Evolutionary conservation across 2,113 vertebrate genomes (phyloP), one percentile per base, ranked within the genome.

Genomic region (Hippocampus zosterae): DNA sequence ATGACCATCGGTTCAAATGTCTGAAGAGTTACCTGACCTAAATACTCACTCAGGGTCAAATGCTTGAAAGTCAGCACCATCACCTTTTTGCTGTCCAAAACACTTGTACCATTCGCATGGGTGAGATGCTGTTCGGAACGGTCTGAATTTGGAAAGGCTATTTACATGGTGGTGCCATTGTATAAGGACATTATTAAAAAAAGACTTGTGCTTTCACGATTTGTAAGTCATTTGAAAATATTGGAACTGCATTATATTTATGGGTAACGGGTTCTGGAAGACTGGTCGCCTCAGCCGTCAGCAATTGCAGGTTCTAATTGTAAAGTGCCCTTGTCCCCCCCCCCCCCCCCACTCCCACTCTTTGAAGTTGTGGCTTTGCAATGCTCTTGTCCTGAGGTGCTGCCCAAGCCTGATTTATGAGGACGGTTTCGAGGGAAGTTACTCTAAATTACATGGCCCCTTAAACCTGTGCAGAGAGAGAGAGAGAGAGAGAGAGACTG

Each of bases 391-490:
- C 87, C 88, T 89, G 80, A 68, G 84, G 88, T 87, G 86, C 87
- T 87, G 87, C 81, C 83, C 77, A 73, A 81, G 62, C 80, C 87
- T 90, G 87, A 91, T 90, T 91, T 91, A 91, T 82, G 86, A 73
- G 69, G 68, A 81, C 11, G 57, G 69, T 83, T 86, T 86, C 57
- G 81, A 89, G 81, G 73, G 80, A 83, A 84, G 87, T 76, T 71
- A 65, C 76, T 82, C 77, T 85, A 89, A 91, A 88, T 91, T 88
- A 91, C 85, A 89, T 74, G 84, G 82, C 77, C 57, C 79, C 81
- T 83, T 84, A 85, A 90, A 85, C 72, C 81, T 76, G 0, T 37
- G 33, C 33, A 6, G 5, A 37, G 76, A 79, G 69, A 33, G 41
- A 50, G 67, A 72, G 67, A 72, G 57, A 67, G 52, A 56, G 61